phyloP scores from a whole-genome alignment of 2,113 vertebrate genomes.

The Pomatorhinus ruficollis region DNA sequence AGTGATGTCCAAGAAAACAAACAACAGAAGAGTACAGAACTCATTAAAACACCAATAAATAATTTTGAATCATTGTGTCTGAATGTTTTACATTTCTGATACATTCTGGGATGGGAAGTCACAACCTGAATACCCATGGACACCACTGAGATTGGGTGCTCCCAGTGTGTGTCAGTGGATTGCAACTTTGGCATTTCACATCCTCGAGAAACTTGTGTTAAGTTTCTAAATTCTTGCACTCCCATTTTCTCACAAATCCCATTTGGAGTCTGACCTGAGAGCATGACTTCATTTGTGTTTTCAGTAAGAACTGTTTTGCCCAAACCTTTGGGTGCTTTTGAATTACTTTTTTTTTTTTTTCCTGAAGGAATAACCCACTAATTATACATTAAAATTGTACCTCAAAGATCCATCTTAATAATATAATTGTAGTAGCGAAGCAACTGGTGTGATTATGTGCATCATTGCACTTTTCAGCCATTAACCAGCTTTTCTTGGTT shows the following conservation, averaged over 20 bases:
- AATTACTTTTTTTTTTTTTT: background rate
- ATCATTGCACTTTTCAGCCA: slow-evolving; percentile 55
- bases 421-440: slow-evolving; percentile 50
- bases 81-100: background rate
- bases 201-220: background rate
- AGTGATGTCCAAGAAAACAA: background rate
- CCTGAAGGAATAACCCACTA: slow-evolving; percentile 9
- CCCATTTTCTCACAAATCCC: background rate
- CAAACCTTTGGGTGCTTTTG: slow-evolving; percentile 11
- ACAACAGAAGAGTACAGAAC: background rate
- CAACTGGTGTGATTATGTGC: slow-evolving; percentile 65
- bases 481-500: slow-evolving; percentile 65
- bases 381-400: slow-evolving; percentile 41
- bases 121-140: fast-evolving
- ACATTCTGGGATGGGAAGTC: background rate
- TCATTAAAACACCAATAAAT: background rate
- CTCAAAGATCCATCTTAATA: slow-evolving; percentile 59
- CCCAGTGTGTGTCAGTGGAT: background rate
- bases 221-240: background rate
- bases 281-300: background rate
- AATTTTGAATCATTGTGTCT: background rate
- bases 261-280: background rate
- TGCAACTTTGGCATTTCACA: background rate
- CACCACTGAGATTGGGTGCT: background rate
- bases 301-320: background rate